These are phyloP conservation scores for Phasia obesa DNA, from an alignment of 2,888 invertebrate species.

Conservation along the genomic window DNA sequence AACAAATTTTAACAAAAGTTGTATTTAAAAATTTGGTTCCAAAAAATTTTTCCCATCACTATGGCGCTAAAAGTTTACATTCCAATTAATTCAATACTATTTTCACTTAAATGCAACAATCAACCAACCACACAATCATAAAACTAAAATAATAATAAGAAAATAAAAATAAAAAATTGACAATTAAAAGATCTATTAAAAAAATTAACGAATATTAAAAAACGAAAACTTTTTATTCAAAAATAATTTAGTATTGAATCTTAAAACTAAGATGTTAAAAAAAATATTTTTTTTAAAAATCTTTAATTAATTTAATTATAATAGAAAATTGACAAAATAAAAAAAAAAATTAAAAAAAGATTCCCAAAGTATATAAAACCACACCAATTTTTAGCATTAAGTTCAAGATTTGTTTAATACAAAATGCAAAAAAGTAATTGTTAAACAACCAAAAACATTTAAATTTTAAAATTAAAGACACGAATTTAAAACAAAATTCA, in stretches of 20 bases:
- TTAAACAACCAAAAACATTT: conserved; percentile 10
- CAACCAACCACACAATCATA: background rate
- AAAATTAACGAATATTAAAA: conserved; percentile 30
- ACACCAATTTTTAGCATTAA: conserved; percentile 44
- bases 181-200: background rate
- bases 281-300: conserved; percentile 43
- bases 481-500: conserved; percentile 55
- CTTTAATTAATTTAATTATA: conserved; percentile 30
- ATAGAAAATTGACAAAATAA: conserved; percentile 24
- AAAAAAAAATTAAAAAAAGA: background rate
- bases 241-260: conserved; percentile 24
- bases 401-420: conserved; percentile 57
- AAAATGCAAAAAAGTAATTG: conserved; percentile 12
- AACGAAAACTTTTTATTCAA: conserved; percentile 18
- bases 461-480: conserved; percentile 32
- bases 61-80: too few species aligned
- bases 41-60: too few species aligned
- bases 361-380: conserved; percentile 1
- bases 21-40: too few species aligned
- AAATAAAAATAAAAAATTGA: background rate
- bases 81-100: background rate
- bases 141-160: background rate
- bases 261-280: conserved; percentile 30
- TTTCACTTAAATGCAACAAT: conserved; percentile 2
- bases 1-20: too few species aligned